Base-by-base conservation (phyloP, 2,113 vertebrate species). In the Mellivora capensis region DNA sequence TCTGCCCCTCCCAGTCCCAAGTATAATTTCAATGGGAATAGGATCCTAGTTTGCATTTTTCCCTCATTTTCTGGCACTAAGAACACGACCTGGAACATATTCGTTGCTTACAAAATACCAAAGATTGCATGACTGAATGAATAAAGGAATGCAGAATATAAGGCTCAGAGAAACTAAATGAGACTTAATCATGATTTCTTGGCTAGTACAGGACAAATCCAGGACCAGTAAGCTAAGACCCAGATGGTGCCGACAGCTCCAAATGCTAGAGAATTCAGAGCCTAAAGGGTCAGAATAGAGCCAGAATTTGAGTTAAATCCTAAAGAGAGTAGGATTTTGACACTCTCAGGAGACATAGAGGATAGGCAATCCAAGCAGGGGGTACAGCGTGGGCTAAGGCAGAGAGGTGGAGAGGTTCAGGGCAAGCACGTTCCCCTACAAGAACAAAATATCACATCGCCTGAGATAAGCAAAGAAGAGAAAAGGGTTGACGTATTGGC, bases 381-480 rank as follows among this genome's bases (percentile, higher is more conserved):
- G 47, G 59, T 54, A 82, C 44, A 81, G 57, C 3, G 31, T 96
- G 49, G 83, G 92, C 61, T 64, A 69, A 91, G 27, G 23, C 39
- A 74, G 77, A 82, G 79, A 62, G 80, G 37, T 89, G 52, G 79
- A 95, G 79, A 90, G 27, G n/a, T 54, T 97, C 59, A 86, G 74
- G 3, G 21, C 25, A 39, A 61, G 37, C 74, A n/a, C 31, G 76
- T 85, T 95, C 72, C 47, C 52, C 87, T 34, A 91, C 20, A 89
- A 83, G 62, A 94, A 95, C 74, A 89, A 95, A 96, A 82, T 69
- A 88, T 62, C 69, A 59, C 57, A 76, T 42, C 27, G 67, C 4
- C 15, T 87, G 69, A 95, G 80, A 72, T 81, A 69, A 90, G 71
- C 85, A 88, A 74, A 93, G 69, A 87, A 85, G 71, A 96, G 79